Evolutionary conservation across 1,140 invertebrate species (phyloP).

Genomic region (Latrodectus geometricus): DNA sequence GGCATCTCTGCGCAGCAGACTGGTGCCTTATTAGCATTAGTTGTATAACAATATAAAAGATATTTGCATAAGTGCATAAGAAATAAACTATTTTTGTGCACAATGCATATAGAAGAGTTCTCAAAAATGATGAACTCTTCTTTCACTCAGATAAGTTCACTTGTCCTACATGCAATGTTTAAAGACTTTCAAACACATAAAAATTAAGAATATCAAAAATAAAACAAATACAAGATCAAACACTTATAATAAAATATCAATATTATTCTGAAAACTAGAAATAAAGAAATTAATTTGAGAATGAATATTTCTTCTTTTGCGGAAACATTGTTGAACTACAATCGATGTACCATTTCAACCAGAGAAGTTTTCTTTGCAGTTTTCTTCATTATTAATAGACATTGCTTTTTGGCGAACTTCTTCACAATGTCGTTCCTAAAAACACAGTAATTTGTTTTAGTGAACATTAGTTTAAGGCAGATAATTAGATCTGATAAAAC

Average conservation of each 20-base stretch:
- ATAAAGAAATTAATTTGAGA: not conserved
- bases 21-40: not conserved
- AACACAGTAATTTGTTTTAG: conserved; percentile 64
- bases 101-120: not conserved
- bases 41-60: not conserved
- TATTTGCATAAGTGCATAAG: not conserved
- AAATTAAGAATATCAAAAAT: not conserved
- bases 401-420: conserved; percentile 81
- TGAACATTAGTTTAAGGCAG: not conserved
- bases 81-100: not conserved
- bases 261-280: not conserved
- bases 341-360: not conserved
- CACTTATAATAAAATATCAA: not conserved
- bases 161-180: not conserved
- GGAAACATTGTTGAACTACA: not conserved
- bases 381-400: conserved; percentile 40
- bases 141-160: not conserved
- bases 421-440: conserved; percentile 85
- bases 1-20: not conserved
- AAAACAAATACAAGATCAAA: not conserved
- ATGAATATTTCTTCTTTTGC: not conserved
- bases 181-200: not conserved
- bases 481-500: conserved; percentile 21
- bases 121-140: not conserved
- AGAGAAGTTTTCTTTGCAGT: conserved; percentile 45